Conservation (phyloP, 2,888 invertebrate genomes). For the Crocallis elinguaria region DNA sequence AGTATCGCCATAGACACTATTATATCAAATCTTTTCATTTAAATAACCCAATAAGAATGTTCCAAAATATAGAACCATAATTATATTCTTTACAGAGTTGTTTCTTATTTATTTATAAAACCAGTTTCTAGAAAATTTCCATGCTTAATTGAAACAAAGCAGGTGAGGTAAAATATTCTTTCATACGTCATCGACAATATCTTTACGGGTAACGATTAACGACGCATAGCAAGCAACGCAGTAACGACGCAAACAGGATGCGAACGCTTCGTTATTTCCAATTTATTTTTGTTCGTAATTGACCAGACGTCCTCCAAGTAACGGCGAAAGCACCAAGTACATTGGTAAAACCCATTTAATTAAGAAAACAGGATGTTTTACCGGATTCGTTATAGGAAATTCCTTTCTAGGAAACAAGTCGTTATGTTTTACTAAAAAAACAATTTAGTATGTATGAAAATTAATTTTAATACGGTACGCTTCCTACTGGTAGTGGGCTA, state of each 20-base stretch:
- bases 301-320: constrained; percentile 33
- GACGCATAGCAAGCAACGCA: constrained; percentile 19
- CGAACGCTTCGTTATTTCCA: constrained; percentile 32
- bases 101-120: background rate
- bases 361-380: constrained; percentile 27
- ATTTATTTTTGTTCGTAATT: constrained; percentile 23
- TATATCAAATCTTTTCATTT: too few relatives aligned
- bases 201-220: constrained; percentile 26
- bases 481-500: too few relatives aligned
- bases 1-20: too few relatives aligned
- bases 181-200: constrained; percentile 13
- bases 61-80: too few relatives aligned
- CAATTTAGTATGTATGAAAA: constrained; percentile 9
- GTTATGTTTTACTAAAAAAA: background rate
- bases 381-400: constrained; percentile 32
- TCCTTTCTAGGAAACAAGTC: constrained; percentile 33
- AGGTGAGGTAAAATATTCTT: background rate
- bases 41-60: too few relatives aligned
- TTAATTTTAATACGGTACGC: too few relatives aligned
- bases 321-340: constrained; percentile 32
- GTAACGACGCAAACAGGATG: constrained; percentile 41
- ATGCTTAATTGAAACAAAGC: constrained; percentile 3
- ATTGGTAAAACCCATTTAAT: constrained; percentile 32
- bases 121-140: constrained; percentile 4
- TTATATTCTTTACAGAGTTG: background rate